Evolutionary conservation across 2,888 invertebrate species (phyloP).

Genomic region (Diarsia dahlii): DNA sequence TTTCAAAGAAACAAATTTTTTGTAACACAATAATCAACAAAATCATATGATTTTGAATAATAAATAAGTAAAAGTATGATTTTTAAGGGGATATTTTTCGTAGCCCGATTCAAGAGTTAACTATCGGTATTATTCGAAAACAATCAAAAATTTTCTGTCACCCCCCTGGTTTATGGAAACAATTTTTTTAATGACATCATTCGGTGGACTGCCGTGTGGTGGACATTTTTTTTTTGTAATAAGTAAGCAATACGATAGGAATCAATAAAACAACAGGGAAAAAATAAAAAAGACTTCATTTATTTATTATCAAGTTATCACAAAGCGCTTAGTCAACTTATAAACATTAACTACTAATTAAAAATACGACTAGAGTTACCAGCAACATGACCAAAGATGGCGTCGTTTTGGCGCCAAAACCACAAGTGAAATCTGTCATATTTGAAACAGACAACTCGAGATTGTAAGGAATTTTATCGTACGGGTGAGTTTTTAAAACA

Average conservation of each 20-base stretch:
- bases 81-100: too few species aligned
- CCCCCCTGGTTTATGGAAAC: too few species aligned
- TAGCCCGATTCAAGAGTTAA: too few species aligned
- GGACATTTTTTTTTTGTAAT: too few species aligned
- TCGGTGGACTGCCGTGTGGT: background rate
- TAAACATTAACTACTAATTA: slow-evolving; percentile 62
- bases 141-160: too few species aligned
- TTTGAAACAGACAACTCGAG: slow-evolving; percentile 79
- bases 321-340: slow-evolving; percentile 21
- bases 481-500: slow-evolving; percentile 80
- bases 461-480: slow-evolving; percentile 81
- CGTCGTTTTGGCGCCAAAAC: slow-evolving; percentile 71
- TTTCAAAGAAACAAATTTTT: too few species aligned
- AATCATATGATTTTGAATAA: too few species aligned
- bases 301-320: slow-evolving; percentile 62
- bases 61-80: too few species aligned
- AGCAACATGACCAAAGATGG: slow-evolving; percentile 72
- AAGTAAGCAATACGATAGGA: background rate
- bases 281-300: slow-evolving; percentile 52
- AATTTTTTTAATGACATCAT: background rate
- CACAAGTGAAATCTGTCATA: slow-evolving; percentile 71
- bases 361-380: slow-evolving; percentile 76
- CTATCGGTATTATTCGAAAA: too few species aligned
- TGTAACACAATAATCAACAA: too few species aligned
- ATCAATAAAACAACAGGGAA: slow-evolving; percentile 29